Conservation (phyloP, 2,888 invertebrate species). For the Willowsia nigromaculata region DNA sequence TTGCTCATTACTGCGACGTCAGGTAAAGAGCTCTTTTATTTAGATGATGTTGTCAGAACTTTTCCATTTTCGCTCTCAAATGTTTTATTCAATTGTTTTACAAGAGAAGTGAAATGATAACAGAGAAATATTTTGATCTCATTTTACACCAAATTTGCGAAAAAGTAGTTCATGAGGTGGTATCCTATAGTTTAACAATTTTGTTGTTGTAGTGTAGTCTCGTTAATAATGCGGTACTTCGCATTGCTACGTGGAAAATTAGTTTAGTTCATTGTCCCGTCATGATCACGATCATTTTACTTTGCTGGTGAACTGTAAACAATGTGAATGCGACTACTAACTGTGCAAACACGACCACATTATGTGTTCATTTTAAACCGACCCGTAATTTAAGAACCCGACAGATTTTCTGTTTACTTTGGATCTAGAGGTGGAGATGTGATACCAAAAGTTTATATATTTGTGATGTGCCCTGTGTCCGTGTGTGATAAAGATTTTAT, state of each 20-base stretch:
- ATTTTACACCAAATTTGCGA: neutral
- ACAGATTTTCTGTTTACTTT: slow-evolving; percentile 25
- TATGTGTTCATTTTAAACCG: slow-evolving; percentile 2
- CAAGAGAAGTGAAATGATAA: neutral
- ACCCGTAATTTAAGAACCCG: neutral
- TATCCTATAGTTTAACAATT: neutral
- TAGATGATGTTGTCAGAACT: neutral
- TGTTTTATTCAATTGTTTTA: slow-evolving; percentile 8
- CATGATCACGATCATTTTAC: slow-evolving; percentile 6
- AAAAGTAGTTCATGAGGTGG: neutral
- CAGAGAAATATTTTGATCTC: neutral
- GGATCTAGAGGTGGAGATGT: neutral
- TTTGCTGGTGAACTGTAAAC: slow-evolving; percentile 1
- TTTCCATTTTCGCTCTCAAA: neutral
- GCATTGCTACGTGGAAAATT: slow-evolving; percentile 19
- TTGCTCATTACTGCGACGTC: slow-evolving; percentile 96
- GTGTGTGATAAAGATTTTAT: slow-evolving; percentile 38
- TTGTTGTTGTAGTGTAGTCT: neutral
- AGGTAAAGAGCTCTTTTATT: slow-evolving; percentile 84
- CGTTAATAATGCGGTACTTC: neutral
- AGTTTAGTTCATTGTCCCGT: slow-evolving; percentile 12
- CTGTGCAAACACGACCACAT: neutral
- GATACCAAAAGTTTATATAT: slow-evolving; percentile 39
- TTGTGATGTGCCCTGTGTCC: slow-evolving; percentile 27
- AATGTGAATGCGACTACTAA: neutral